Evolutionary conservation across 2,797 vertebrate genomes (phyloP), one percentile per base, ranked within the genome.

Genomic region (Macrochelys suwanniensis): DNA sequence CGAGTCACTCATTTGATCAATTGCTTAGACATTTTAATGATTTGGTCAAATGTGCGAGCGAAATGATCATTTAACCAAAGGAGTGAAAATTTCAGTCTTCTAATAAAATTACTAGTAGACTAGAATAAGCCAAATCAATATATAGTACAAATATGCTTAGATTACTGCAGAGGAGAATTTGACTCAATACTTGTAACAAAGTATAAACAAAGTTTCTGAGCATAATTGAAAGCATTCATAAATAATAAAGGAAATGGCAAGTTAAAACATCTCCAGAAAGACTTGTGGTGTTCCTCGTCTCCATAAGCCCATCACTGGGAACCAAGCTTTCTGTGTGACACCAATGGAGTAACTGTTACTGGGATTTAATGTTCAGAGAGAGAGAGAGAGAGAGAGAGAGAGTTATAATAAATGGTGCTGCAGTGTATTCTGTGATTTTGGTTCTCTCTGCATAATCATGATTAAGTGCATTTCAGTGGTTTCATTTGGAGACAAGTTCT

Each of bases 261-360:
- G 23, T 42, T 84, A 16, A 49, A 5, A 0, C 49, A 33, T 16
- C 59, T 12, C 49, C 76, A 53, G 80, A 86, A 65, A 89, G 61
- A 31, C 21, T 95, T 19, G 7, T 68, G 33, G 16, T 71, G 12
- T 3, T 1, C 17, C 84, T 45, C 65, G 90, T 68, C 17, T 84
- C 68, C 21, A 37, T 42, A 49, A 80, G 28, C 17, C 77, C 37
- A 25, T 42, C 92, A n/a, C 82, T 71, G 16, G 17, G 42, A 92
- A 54, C 16, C 71, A 59, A 45, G 25, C 7, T 0, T 80, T 91
- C 25, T 76, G 42, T 28, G 65, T 12, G 5, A 85, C 45, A 51
- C 47, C 50, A 81, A 85, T 82, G 86, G 28, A 71, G 42, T 87
- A 94, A 91, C 89, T 51, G 65, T 96, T 84, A 56, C 13, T 53